phyloP scores from a whole-genome alignment of 2,797 vertebrate genomes.

The Microhierax caerulescens region DNA sequence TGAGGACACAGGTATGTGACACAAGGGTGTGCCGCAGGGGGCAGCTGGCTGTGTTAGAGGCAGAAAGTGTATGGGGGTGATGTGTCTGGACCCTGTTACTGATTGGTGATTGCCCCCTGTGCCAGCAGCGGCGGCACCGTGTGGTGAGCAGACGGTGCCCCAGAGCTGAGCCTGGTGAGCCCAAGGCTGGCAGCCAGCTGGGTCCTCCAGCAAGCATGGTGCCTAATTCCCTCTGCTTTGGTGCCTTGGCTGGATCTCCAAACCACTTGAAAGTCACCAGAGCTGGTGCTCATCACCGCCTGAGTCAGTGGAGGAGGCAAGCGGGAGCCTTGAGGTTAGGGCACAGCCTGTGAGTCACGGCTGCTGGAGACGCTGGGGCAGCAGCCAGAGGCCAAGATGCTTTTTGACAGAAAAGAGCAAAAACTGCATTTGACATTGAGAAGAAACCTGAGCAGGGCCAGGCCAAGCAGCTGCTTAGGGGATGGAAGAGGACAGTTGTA shows the following conservation, averaged over 20 bases:
- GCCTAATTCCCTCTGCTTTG: not conserved
- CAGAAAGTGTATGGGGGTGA: not conserved
- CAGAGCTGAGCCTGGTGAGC: not conserved
- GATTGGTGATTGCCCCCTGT: not conserved
- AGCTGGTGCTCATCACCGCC: not conserved
- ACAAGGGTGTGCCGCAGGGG: not conserved
- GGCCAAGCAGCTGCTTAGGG: not conserved
- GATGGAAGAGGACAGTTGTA: not conserved
- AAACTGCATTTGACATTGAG: not conserved
- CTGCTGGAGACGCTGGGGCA: not conserved
- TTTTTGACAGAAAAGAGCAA: not conserved
- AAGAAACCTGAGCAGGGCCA: not conserved
- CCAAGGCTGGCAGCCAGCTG: not conserved
- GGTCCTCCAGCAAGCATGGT: not conserved
- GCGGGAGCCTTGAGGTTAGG: conserved; percentile 18
- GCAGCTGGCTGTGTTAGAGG: not conserved
- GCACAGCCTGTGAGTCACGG: not conserved
- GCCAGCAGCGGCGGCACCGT: not conserved
- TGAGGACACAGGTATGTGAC: not conserved
- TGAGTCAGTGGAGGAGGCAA: not conserved
- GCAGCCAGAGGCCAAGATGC: not conserved
- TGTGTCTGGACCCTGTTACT: not conserved
- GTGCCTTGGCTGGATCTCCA: not conserved
- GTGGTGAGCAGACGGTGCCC: not conserved
- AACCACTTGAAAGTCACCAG: not conserved